Evolutionary conservation across 2,797 vertebrate species (phyloP).

Genomic region (Leptodactylus fallax): DNA sequence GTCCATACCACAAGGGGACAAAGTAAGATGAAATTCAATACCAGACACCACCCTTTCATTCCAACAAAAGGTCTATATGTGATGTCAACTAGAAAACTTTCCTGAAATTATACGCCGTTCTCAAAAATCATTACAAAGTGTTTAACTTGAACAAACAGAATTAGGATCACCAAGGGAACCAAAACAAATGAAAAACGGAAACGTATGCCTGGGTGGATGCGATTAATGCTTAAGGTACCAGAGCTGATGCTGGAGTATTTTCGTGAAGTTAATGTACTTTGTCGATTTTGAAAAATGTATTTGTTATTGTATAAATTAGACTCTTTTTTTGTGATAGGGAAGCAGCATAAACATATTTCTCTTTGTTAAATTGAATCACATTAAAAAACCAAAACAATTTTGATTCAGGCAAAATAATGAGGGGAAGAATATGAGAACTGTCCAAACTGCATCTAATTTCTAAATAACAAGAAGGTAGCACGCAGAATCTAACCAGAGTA

Average conservation of each 20-base stretch:
- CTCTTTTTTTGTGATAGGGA: conserved; percentile 3
- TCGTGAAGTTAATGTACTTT: too few species aligned
- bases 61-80: neutral
- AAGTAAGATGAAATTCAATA: conserved; percentile 2
- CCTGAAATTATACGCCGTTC: conserved; percentile 4
- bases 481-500: conserved; percentile 56
- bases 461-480: conserved; percentile 65
- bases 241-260: neutral
- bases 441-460: conserved; percentile 65
- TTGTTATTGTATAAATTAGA: neutral
- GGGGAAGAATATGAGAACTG: conserved; percentile 62
- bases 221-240: neutral
- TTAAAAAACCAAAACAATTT: conserved; percentile 65
- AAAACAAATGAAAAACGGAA: conserved; percentile 12
- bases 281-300: neutral
- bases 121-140: conserved; percentile 31
- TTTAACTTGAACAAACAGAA: conserved; percentile 32
- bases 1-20: conserved; percentile 24
- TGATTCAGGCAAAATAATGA: conserved; percentile 66
- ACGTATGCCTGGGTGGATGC: neutral
- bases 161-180: neutral
- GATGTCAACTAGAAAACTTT: conserved; percentile 32
- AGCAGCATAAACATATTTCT: conserved; percentile 53
- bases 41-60: neutral
- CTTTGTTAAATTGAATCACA: conserved; percentile 65